Percentiles rank a stretch among this genome's conserved stretches.
These are phyloP conservation scores for Venustoraphidia nigricollis DNA, from an alignment of 2,888 invertebrate genomes.

Conservation along the genomic window DNA sequence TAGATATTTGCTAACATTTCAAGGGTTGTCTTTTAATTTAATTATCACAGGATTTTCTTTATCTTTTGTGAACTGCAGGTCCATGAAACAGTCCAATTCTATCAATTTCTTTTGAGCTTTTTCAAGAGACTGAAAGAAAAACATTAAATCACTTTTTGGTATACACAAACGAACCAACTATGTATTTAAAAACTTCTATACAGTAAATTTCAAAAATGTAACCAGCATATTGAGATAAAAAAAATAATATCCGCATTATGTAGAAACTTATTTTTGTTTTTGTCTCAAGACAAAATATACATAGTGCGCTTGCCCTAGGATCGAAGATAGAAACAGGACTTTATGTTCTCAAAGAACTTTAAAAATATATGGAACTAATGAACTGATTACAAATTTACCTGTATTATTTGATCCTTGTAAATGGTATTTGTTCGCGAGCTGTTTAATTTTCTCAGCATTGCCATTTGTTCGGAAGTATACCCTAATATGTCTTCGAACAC, in stretches of 20 bases:
- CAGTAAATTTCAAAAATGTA: no score
- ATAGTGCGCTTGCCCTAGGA: background rate
- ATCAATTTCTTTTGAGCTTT: slow-evolving; percentile 17
- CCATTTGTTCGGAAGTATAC: slow-evolving; percentile 31
- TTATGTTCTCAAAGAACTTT: background rate
- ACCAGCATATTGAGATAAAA: no score
- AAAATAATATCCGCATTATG: no score
- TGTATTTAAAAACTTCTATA: no score
- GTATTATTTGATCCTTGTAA: slow-evolving; percentile 3
- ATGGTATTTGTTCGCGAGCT: slow-evolving; percentile 8
- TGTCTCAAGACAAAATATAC: background rate
- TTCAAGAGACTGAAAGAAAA: slow-evolving; percentile 17
- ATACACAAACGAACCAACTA: no score
- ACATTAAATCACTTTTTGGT: background rate
- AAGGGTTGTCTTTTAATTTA: no score
- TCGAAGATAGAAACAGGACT: no score
- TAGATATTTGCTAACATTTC: no score
- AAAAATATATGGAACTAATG: no score
- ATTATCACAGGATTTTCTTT: no score
- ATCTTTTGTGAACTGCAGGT: slow-evolving; percentile 2
- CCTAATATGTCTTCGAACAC: slow-evolving; percentile 36
- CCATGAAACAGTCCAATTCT: slow-evolving; percentile 18
- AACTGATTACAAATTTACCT: background rate
- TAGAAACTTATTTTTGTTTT: no score
- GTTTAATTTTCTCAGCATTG: slow-evolving; percentile 28